These are phyloP conservation scores for Tetrao urogallus DNA, from an alignment of 2,113 vertebrate species.

Conservation along the genomic window DNA sequence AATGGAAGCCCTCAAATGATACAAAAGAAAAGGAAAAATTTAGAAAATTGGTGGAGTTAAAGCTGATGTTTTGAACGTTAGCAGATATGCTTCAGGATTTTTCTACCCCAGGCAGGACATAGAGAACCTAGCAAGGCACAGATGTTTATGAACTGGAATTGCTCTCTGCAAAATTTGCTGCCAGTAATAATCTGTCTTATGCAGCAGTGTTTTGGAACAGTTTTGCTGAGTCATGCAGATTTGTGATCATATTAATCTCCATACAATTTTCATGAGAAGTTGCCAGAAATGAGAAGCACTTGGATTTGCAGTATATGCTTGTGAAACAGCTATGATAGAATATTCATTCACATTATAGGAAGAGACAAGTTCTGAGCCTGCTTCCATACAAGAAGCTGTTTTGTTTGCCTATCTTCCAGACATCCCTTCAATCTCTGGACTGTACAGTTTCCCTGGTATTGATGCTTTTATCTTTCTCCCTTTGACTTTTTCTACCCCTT, in stretches of 20 bases:
- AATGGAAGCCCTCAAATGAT: not conserved
- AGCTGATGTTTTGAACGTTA: constrained; percentile 1
- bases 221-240: not conserved
- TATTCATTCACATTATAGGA: not conserved
- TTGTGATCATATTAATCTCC: constrained; percentile 1
- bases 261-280: not conserved
- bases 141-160: constrained; percentile 24
- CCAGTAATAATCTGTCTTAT: not conserved
- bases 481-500: not conserved
- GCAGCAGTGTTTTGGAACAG: constrained; percentile 37
- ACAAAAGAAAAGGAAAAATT: not conserved
- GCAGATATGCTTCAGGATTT: not conserved
- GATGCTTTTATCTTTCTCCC: not conserved
- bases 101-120: not conserved
- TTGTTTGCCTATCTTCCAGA: not conserved
- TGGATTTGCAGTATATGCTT: not conserved
- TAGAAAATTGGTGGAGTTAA: not conserved
- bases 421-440: not conserved
- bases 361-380: not conserved
- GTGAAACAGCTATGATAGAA: not conserved
- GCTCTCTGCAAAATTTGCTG: constrained; percentile 8
- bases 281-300: constrained; percentile 1
- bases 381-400: not conserved
- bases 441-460: not conserved
- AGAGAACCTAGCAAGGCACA: not conserved